Evolutionary conservation across 2,888 invertebrate species (phyloP).

Genomic region (Mimachlamys varia): DNA sequence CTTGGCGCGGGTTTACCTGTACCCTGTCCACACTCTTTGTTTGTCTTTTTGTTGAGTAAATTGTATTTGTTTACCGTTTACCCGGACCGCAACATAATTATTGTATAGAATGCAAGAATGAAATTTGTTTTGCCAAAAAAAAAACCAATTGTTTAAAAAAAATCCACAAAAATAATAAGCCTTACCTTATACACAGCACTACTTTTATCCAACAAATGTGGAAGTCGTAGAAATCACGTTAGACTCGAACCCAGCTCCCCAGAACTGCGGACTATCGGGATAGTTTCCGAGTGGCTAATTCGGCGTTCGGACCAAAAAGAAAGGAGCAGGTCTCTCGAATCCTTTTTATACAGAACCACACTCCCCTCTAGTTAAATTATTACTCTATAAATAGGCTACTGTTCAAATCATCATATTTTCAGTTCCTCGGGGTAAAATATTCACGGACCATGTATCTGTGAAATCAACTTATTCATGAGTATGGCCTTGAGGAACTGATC

Average conservation of each 20-base stretch:
- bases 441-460: neutral
- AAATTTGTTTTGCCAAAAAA: no score
- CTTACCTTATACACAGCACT: neutral
- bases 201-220: neutral
- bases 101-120: no score
- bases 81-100: no score
- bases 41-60: no score
- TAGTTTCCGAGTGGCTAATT: neutral
- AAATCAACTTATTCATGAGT: neutral
- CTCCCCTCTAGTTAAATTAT: neutral
- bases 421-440: neutral
- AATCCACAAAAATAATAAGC: no score
- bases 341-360: neutral
- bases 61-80: no score
- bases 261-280: neutral
- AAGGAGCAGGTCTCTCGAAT: neutral
- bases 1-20: no score
- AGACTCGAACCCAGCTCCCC: neutral
- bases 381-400: neutral
- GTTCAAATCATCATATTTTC: slow-evolving; percentile 5
- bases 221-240: neutral
- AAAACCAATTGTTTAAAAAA: no score
- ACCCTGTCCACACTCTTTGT: no score
- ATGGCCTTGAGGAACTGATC: neutral
- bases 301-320: neutral